These are phyloP conservation scores for Yoshiicerus persimilis DNA, from an alignment of 1,140 invertebrate genomes.

Conservation along the genomic window DNA sequence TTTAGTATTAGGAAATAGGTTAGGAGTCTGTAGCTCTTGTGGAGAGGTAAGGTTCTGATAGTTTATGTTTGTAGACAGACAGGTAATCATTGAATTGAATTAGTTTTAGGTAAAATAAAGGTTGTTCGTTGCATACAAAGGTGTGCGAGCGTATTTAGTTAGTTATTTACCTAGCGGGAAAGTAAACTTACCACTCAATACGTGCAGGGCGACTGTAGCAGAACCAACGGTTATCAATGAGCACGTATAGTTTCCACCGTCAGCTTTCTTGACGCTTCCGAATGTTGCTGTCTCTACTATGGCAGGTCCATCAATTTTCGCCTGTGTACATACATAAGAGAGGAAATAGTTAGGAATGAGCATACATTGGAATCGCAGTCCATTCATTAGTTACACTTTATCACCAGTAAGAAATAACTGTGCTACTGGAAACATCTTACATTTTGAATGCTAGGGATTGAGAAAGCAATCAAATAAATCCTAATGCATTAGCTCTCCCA, in stretches of 20 bases:
- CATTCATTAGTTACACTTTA: background rate
- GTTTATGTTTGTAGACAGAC: background rate
- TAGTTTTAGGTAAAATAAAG: background rate
- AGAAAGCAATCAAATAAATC: constrained; percentile 24
- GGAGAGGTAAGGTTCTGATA: background rate
- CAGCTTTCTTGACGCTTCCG: constrained; percentile 15
- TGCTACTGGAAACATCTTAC: background rate
- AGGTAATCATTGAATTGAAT: background rate
- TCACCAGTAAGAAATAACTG: background rate
- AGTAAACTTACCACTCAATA: constrained; percentile 42
- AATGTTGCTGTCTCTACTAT: constrained; percentile 39
- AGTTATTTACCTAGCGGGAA: background rate
- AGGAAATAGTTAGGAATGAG: background rate
- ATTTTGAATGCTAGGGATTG: background rate
- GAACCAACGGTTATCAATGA: constrained; percentile 38
- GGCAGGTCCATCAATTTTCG: constrained; percentile 36
- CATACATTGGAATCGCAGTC: background rate
- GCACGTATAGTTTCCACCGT: constrained; percentile 47
- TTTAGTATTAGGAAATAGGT: background rate
- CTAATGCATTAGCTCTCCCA: background rate
- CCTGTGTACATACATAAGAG: constrained; percentile 26
- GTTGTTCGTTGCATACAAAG: background rate
- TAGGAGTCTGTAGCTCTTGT: background rate
- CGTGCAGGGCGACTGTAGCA: constrained; percentile 42
- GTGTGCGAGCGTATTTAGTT: too few relatives aligned